These are phyloP conservation scores for Peromyscus attwateri DNA, from an alignment of 2,797 vertebrate genomes.

Conservation along the genomic window DNA sequence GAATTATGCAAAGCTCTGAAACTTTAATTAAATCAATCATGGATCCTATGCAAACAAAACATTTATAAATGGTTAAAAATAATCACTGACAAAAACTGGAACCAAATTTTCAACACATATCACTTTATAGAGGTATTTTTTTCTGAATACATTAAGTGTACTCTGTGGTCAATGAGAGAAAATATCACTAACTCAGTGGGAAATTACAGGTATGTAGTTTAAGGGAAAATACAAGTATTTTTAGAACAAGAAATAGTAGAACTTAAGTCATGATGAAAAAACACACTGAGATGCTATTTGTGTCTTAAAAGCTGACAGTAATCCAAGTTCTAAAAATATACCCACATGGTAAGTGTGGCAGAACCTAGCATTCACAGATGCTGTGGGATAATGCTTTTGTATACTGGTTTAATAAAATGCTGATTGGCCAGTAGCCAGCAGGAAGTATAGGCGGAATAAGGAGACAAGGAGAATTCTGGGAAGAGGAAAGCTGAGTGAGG, in stretches of 20 bases:
- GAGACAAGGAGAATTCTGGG: too few species aligned
- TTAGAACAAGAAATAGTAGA: constrained; percentile 35
- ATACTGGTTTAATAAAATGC: too few species aligned
- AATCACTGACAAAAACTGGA: constrained; percentile 16
- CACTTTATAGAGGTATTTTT: constrained; percentile 34
- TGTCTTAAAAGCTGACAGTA: constrained; percentile 6
- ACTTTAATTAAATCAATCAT: neutral
- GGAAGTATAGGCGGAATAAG: too few species aligned
- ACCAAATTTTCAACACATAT: neutral
- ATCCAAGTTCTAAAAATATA: constrained; percentile 20
- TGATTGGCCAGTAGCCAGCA: too few species aligned
- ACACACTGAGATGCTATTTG: neutral
- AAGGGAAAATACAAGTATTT: neutral
- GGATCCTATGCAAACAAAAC: constrained; percentile 29
- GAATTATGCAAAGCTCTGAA: neutral
- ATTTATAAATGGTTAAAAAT: constrained; percentile 26
- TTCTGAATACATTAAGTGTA: neutral
- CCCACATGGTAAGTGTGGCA: neutral
- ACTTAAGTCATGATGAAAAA: constrained; percentile 1
- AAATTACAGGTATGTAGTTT: neutral
- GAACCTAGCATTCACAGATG: neutral
- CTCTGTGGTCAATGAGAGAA: constrained; percentile 6
- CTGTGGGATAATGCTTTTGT: too few species aligned
- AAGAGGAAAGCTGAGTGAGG: too few species aligned
- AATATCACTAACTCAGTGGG: neutral